Percentiles rank a stretch among this genome's conserved stretches.
These are phyloP conservation scores for Micoletzkya japonica DNA, from an alignment of 2,888 invertebrate genomes.

Conservation along the genomic window DNA sequence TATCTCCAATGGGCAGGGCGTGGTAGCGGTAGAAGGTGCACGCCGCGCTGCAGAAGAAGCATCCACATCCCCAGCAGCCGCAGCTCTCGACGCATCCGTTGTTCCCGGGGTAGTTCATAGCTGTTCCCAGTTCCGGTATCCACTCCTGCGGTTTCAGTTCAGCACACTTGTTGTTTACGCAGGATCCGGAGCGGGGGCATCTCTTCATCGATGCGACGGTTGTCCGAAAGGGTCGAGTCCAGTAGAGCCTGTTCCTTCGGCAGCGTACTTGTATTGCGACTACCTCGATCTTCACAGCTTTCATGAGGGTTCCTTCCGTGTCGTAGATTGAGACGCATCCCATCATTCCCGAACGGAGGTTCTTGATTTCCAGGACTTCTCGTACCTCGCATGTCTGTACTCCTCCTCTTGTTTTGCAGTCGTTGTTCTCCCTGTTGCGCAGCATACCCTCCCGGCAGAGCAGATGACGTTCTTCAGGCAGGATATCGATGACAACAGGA, in stretches of 20 bases:
- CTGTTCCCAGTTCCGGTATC: slow-evolving; percentile 7
- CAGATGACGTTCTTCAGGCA: too few relatives aligned
- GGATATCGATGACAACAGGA: too few relatives aligned
- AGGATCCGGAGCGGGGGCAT: slow-evolving; percentile 2
- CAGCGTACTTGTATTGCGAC: too few relatives aligned
- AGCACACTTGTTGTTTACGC: background rate
- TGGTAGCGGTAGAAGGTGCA: background rate
- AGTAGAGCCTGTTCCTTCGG: too few relatives aligned
- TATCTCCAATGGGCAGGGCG: background rate
- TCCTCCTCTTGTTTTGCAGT: background rate
- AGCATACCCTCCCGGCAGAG: too few relatives aligned
- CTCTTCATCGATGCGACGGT: slow-evolving; percentile 5
- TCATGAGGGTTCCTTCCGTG: background rate
- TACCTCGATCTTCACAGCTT: too few relatives aligned
- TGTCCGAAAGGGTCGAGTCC: background rate
- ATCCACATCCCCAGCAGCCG: slow-evolving; percentile 20
- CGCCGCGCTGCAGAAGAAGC: slow-evolving; percentile 6
- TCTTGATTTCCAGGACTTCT: background rate
- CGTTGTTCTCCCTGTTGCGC: too few relatives aligned
- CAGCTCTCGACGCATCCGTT: background rate
- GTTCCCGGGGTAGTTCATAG: background rate
- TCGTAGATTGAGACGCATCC: background rate
- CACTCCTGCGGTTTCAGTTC: background rate
- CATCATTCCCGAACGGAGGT: background rate
- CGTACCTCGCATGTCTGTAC: background rate